phyloP scores from a whole-genome alignment of 2,113 vertebrate genomes.

The Illadopsis cleaveri region DNA sequence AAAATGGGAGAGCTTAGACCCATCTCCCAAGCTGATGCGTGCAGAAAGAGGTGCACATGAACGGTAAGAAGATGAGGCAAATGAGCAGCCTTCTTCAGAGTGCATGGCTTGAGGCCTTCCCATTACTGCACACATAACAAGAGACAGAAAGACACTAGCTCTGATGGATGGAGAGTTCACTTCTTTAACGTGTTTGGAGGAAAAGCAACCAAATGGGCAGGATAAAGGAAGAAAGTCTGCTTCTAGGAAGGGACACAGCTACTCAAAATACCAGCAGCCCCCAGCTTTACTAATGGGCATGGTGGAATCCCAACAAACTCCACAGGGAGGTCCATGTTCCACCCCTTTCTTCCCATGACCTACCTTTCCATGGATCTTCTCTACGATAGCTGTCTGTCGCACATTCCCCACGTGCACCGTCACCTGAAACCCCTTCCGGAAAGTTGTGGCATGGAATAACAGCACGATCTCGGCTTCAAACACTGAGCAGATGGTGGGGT shows the following conservation, averaged over 20 bases:
- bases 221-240: background rate
- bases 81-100: background rate
- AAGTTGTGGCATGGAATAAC: conserved; percentile 94
- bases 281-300: background rate
- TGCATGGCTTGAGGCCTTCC: background rate
- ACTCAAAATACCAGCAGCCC: background rate
- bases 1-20: background rate
- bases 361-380: conserved; percentile 95
- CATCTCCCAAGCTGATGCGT: background rate
- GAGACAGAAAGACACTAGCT: background rate
- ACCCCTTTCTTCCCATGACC: background rate
- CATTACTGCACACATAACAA: background rate
- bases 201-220: background rate
- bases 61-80: background rate
- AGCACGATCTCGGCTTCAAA: conserved; percentile 97
- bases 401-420: conserved; percentile 96
- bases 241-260: background rate
- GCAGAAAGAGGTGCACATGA: background rate
- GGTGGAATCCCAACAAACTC: background rate
- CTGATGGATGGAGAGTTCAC: background rate
- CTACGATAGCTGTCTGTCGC: conserved; percentile 92
- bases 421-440: conserved; percentile 97
- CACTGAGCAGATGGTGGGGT: conserved; percentile 94
- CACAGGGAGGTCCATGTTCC: background rate
- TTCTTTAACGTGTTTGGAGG: background rate